Base-by-base conservation (phyloP, 1,140 invertebrate genomes). In the Macrobrachium rosenbergii region DNA sequence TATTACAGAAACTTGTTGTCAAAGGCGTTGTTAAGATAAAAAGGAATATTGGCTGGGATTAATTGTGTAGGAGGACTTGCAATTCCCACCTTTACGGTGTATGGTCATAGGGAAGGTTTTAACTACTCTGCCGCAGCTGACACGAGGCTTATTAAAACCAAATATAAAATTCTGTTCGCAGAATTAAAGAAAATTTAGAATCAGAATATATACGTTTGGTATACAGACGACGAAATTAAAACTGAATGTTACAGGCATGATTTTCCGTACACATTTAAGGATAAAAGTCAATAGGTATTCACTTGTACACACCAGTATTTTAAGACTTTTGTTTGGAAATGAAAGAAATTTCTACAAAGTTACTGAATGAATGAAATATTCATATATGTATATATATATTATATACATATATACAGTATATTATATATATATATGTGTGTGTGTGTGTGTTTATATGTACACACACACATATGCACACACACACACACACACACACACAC, bases 1-100 rank as follows among this genome's bases (percentile, higher is more conserved):
- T 84, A 84, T 84, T 76, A 84, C 82, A 67, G 82, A 78, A 77
- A 77, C 69, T 77, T 64, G 73, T 76, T 84, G 82, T 84, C 75
- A 64, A 78, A 84, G 82, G 82, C 62, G 82, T 84, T 84, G 82
- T 84, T 84, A 63, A 64, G 73, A 75, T 77, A 77, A 84, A 84
- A 64, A 64, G 75, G 82, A 78, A 78, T 84, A 84, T 84, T 84
- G 76, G 82, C 82, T 52, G 21, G 60, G 75, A 78, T 84, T 84
- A 84, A 84, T 84, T 84, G 82, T 67, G 82, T 78, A 59, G 62
- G 43, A 52, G 59, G 60, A 45, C 52, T 81, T 28, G 79, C 63
- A n/a, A 67, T 64, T 81, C 64, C 64, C 60, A 28, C 16, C 37
- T 37, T 67, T 81, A 19, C 19, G 69, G 69, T n/a, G 43, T 14